phyloP scores from a whole-genome alignment of 2,888 invertebrate genomes.

The Helleia helle region DNA sequence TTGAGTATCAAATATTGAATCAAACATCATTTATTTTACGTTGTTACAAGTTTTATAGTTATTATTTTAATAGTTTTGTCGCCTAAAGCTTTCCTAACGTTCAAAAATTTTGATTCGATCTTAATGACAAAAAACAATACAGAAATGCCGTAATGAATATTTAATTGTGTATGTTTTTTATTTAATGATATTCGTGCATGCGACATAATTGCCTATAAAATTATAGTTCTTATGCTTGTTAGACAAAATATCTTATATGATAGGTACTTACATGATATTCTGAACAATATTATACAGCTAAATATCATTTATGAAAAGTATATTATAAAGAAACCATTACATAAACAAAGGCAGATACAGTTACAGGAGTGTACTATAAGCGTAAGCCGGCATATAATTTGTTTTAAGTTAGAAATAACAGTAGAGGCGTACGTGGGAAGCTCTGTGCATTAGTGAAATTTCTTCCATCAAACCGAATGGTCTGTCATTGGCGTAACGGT shows the following conservation, averaged over 20 bases:
- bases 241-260: no score
- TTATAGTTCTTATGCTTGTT: no score
- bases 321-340: no score
- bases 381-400: constrained; percentile 5
- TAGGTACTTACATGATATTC: no score
- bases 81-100: constrained; percentile 12
- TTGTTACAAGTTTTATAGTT: no score
- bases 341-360: no score
- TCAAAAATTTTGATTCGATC: constrained; percentile 25
- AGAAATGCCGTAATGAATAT: constrained; percentile 58
- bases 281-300: no score
- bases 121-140: constrained; percentile 55
- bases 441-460: constrained; percentile 19
- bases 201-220: no score
- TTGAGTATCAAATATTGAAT: no score
- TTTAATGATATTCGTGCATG: neutral
- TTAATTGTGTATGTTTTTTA: constrained; percentile 45
- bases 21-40: no score
- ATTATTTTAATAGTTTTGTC: constrained; percentile 25
- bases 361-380: no score
- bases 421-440: constrained; percentile 16
- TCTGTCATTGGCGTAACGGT: constrained; percentile 60
- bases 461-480: constrained; percentile 19
- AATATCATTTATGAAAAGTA: no score
- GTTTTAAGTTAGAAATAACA: constrained; percentile 16